These are phyloP conservation scores for Branchellion lobata DNA, from an alignment of 2,888 invertebrate genomes.

Conservation along the genomic window DNA sequence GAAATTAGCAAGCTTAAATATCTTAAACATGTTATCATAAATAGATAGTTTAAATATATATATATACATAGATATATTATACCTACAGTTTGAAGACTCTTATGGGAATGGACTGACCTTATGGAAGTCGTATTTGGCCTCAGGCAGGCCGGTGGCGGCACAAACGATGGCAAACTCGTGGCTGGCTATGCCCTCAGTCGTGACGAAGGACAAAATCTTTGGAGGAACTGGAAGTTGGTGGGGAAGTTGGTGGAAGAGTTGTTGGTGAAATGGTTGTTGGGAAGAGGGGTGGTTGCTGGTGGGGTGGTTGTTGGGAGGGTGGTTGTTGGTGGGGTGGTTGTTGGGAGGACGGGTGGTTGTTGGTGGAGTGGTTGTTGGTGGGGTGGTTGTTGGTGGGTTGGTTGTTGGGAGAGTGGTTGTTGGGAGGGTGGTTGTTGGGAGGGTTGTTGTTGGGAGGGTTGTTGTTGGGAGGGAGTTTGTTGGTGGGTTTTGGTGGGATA, in stretches of 20 bases:
- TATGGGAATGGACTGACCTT: constrained; percentile 20
- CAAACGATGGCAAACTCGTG: constrained; percentile 50
- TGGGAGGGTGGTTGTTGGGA: too few species aligned
- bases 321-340: too few species aligned
- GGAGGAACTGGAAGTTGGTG: constrained; percentile 49
- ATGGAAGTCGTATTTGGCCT: constrained; percentile 52
- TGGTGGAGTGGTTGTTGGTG: too few species aligned
- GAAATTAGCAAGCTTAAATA: too few species aligned
- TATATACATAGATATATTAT: too few species aligned
- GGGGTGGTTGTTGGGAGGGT: too few species aligned
- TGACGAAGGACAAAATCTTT: constrained; percentile 37
- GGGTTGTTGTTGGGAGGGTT: too few species aligned
- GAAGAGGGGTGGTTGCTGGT: not conserved
- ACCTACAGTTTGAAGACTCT: not conserved
- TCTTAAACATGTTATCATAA: not conserved
- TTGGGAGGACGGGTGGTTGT: too few species aligned
- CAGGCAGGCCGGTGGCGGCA: constrained; percentile 49
- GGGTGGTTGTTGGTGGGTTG: too few species aligned
- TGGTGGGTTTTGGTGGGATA: too few species aligned
- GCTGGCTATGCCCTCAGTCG: constrained; percentile 48
- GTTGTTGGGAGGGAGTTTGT: too few species aligned
- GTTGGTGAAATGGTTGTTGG: not conserved
- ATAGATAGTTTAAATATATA: not conserved
- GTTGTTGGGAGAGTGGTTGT: too few species aligned
- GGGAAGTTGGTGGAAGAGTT: not conserved